Base-by-base conservation (phyloP, 2,113 vertebrate species). In the Heterocephalus glaber region DNA sequence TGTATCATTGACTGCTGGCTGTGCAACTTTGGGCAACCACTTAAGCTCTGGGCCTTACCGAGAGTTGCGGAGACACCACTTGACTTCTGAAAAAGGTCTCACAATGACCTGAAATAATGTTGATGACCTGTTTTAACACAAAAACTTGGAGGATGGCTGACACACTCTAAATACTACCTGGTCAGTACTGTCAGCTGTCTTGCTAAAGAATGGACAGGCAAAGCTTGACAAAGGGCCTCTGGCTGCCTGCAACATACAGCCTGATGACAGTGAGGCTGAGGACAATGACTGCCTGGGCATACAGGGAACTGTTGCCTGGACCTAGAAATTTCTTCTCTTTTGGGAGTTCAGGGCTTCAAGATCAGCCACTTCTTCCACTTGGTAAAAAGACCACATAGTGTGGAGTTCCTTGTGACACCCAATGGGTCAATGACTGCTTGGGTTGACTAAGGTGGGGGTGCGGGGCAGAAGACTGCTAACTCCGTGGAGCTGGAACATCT, bases 141-240 rank as follows among this genome's bases (percentile, higher is more conserved):
- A 28, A 60, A 19, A 49, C 26, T 0, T 33, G 49, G 35, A 30
- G 28, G 58, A 33, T 0, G 1, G 61, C 1, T n/a, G n/a, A 56
- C 13, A 13, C 10, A 20, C 4, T 52, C 33, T 52, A 41, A 52
- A 5, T 0, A 11, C 0, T 26, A n/a, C 16, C 14, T 14, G 5
- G 49, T 65, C 24, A 24, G 61, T 22, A 35, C 20, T 35, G 33
- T n/a, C 26, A 33, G 33, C 2, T 3, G 65, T 70, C n/a, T 44
- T 58, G n/a, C 54, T 28, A 41, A 30, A 52, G 24, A 17, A 56
- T 0, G 52, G 63, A 54, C 20, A 47, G 72, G 82, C 61, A 70
- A 56, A 60, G 76, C 30, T 35, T 61, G 66, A 68, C 70, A 22
- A 49, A 91, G 66, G 60, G 13, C 26, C n/a, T 22, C 13, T 49